These are phyloP conservation scores for Vanessa tameamea DNA, from an alignment of 1,140 invertebrate genomes.

Conservation along the genomic window DNA sequence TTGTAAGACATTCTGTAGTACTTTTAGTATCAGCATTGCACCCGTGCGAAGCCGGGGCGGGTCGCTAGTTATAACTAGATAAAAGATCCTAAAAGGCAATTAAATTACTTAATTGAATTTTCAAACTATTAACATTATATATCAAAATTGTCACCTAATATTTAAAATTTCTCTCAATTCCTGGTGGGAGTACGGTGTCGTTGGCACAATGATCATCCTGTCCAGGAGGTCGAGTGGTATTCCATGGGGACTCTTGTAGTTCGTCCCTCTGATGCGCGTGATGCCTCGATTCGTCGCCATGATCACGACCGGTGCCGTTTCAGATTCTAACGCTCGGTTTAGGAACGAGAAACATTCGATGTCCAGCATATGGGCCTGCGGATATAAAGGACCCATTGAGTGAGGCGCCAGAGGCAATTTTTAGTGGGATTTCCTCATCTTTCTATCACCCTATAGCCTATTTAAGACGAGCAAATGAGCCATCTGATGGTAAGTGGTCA, in stretches of 20 bases:
- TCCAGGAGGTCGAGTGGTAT: slow-evolving; percentile 97
- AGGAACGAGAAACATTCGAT: slow-evolving; percentile 99
- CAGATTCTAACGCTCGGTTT: slow-evolving; percentile 97
- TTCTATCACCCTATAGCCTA: too few relatives aligned
- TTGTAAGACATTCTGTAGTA: too few relatives aligned
- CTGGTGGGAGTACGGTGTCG: slow-evolving; percentile 92
- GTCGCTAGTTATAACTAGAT: too few relatives aligned
- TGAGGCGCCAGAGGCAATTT: too few relatives aligned
- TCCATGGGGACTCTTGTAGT: slow-evolving; percentile 96
- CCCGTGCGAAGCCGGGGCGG: too few relatives aligned
- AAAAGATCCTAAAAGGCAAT: too few relatives aligned
- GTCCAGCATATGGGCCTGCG: slow-evolving; percentile 97
- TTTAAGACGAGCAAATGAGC: too few relatives aligned
- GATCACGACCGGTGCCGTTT: slow-evolving; percentile 98
- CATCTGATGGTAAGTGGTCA: too few relatives aligned
- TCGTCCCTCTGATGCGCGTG: slow-evolving; percentile 96
- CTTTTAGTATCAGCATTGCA: too few relatives aligned
- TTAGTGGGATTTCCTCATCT: too few relatives aligned
- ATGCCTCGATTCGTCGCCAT: slow-evolving; percentile 99
- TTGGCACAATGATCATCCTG: slow-evolving; percentile 96
- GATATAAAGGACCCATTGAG: background rate
- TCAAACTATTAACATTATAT: background rate
- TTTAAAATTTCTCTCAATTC: slow-evolving; percentile 96
- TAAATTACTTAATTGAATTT: too few relatives aligned
- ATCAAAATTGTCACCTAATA: slow-evolving; percentile 83